Percentiles rank a stretch among this genome's conserved stretches.
These are phyloP conservation scores for Plutella xylostella DNA, from an alignment of 2,888 invertebrate species.

Conservation along the genomic window DNA sequence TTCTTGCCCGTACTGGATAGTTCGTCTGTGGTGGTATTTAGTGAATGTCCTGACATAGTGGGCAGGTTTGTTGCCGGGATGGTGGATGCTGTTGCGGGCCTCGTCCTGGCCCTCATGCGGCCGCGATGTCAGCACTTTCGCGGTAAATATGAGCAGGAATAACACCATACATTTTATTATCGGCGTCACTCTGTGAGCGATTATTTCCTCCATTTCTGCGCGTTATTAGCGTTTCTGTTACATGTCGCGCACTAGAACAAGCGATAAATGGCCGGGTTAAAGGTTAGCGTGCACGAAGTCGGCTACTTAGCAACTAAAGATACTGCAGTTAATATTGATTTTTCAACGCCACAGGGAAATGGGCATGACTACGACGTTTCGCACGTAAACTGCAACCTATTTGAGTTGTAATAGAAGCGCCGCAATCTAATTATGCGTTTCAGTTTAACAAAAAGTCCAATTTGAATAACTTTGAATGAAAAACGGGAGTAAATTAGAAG, in stretches of 20 bases:
- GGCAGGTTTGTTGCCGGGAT: slow-evolving; percentile 36
- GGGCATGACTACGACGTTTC: too few relatives aligned
- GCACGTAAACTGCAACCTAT: too few relatives aligned
- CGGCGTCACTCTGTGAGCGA: slow-evolving; percentile 49
- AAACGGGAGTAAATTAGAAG: too few relatives aligned
- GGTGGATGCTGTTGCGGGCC: slow-evolving; percentile 43
- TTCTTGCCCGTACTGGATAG: slow-evolving; percentile 42
- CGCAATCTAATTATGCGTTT: too few relatives aligned
- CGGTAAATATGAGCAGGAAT: slow-evolving; percentile 60
- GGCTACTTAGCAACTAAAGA: slow-evolving; percentile 33
- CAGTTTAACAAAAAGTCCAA: too few relatives aligned
- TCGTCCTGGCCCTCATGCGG: slow-evolving; percentile 48
- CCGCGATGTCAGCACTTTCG: slow-evolving; percentile 54
- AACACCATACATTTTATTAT: slow-evolving; percentile 55
- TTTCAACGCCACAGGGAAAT: slow-evolving; percentile 19
- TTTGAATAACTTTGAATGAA: too few relatives aligned
- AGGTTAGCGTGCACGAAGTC: too few relatives aligned
- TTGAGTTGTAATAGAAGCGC: too few relatives aligned
- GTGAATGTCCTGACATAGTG: slow-evolving; percentile 61
- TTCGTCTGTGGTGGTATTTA: slow-evolving; percentile 58
- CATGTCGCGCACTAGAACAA: slow-evolving; percentile 14
- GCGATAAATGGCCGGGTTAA: neutral
- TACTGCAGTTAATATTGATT: slow-evolving; percentile 51
- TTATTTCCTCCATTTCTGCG: slow-evolving; percentile 45
- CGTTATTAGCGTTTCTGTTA: slow-evolving; percentile 27